A percentile compares a stretch with the other conserved stretches of the same genome.
Conservation (phyloP, 2,888 invertebrate genomes). For the Cynaeus angustus region DNA sequence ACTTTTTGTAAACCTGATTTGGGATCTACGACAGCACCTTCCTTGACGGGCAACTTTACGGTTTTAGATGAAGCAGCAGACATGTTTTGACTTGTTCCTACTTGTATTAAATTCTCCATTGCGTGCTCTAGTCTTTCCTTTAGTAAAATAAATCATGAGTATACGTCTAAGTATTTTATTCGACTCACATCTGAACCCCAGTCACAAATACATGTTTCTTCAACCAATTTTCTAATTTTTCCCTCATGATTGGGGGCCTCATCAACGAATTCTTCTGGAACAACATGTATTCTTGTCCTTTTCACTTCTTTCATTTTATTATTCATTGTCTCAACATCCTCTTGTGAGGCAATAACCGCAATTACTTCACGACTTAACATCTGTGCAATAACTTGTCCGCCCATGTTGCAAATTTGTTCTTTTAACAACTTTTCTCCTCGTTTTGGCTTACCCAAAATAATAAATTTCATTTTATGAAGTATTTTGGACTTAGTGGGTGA, state of each 20-base stretch:
- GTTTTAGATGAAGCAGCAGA: too few relatives aligned
- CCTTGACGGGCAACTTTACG: slow-evolving; percentile 82
- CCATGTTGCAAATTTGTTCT: slow-evolving; percentile 80
- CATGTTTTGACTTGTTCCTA: too few relatives aligned
- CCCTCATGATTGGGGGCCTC: slow-evolving; percentile 77
- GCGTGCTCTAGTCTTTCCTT: too few relatives aligned
- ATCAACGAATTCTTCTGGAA: slow-evolving; percentile 85
- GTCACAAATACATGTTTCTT: slow-evolving; percentile 82
- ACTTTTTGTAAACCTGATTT: slow-evolving; percentile 85
- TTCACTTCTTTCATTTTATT: slow-evolving; percentile 80
- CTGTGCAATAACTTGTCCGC: slow-evolving; percentile 82
- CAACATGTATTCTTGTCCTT: slow-evolving; percentile 83
- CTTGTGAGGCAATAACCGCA: slow-evolving; percentile 83
- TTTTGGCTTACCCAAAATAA: slow-evolving; percentile 76
- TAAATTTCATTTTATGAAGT: slow-evolving; percentile 86
- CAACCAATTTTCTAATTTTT: slow-evolving; percentile 78
- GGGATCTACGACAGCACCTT: slow-evolving; percentile 94
- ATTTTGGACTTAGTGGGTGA: slow-evolving; percentile 79
- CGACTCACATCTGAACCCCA: slow-evolving; percentile 88
- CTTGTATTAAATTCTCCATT: too few relatives aligned
- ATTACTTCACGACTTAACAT: slow-evolving; percentile 77
- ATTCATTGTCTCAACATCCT: slow-evolving; percentile 80
- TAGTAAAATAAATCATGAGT: too few relatives aligned
- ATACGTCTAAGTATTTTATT: too few relatives aligned
- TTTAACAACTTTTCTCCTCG: slow-evolving; percentile 78